Evolutionary conservation across 1,140 invertebrate species (phyloP).

Genomic region (Drosophila bocqueti): DNA sequence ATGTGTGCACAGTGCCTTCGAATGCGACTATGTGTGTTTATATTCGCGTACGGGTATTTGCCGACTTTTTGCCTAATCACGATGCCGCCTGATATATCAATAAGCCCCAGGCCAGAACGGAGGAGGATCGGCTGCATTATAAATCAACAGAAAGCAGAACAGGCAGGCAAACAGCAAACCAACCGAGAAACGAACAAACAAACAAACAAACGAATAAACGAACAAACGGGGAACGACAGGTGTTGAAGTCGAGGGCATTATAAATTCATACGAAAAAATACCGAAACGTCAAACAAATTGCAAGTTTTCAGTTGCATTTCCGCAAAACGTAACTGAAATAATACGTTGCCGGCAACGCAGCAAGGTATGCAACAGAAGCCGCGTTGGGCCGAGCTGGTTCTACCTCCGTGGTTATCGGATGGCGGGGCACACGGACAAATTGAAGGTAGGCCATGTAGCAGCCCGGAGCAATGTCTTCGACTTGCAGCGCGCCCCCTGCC

Average conservation of each 20-base stretch:
- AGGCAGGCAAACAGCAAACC: constrained; percentile 17
- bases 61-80: constrained; percentile 59
- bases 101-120: constrained; percentile 56
- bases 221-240: constrained; percentile 61
- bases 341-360: constrained; percentile 66
- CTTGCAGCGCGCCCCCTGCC: constrained; percentile 28
- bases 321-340: constrained; percentile 82
- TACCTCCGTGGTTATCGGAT: constrained; percentile 58
- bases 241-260: constrained; percentile 78
- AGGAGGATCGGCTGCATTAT: constrained; percentile 47
- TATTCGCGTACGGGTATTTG: constrained; percentile 28
- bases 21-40: constrained; percentile 27
- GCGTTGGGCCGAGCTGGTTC: background rate
- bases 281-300: constrained; percentile 81
- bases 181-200: constrained; percentile 26
- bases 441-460: constrained; percentile 72
- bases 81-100: constrained; percentile 70
- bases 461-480: constrained; percentile 58
- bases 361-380: constrained; percentile 53
- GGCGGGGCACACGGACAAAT: constrained; percentile 67
- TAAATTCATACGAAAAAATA: constrained; percentile 80
- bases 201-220: constrained; percentile 33
- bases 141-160: constrained; percentile 52
- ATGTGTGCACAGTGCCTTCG: constrained; percentile 49
- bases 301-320: constrained; percentile 83